phyloP scores from a whole-genome alignment of 2,797 vertebrate genomes.

The Glyptemys insculpta region DNA sequence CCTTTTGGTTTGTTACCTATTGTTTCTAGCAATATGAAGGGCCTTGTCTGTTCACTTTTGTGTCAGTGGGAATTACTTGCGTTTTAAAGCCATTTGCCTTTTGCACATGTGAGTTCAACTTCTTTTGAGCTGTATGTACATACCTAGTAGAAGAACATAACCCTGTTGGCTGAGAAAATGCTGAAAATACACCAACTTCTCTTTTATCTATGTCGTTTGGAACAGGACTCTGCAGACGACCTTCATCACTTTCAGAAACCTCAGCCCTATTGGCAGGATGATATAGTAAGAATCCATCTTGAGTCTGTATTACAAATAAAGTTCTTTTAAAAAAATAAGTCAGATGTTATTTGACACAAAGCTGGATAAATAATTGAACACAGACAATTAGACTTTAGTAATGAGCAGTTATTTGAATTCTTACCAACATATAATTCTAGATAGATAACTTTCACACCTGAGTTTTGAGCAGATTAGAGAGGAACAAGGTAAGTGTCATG shows the following conservation, averaged over 20 bases:
- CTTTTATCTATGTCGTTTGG: slow-evolving; percentile 4
- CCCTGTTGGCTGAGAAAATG: not conserved
- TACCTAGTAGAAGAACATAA: not conserved
- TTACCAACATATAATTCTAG: not conserved
- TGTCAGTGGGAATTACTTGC: not conserved
- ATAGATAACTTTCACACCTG: not conserved
- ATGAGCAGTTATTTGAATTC: not conserved
- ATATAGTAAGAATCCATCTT: slow-evolving; percentile 78
- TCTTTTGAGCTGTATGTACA: rapidly evolving
- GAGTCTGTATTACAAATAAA: not conserved
- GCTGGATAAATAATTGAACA: not conserved
- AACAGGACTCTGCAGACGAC: slow-evolving; percentile 79
- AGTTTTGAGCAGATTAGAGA: not conserved
- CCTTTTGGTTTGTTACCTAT: not conserved
- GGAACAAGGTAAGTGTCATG: no score
- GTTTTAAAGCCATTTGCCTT: rapidly evolving
- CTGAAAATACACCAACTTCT: not conserved
- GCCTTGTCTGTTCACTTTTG: not conserved
- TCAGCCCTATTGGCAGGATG: slow-evolving; percentile 82
- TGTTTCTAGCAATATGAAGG: not conserved
- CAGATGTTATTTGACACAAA: not conserved
- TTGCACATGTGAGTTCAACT: rapidly evolving
- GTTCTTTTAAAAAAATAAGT: not conserved
- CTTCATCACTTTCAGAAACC: slow-evolving; percentile 78
- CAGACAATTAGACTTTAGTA: not conserved